Evolutionary conservation across 1,140 invertebrate species (phyloP), one percentile per base, ranked within the genome.

Genomic region (Ips typographus): DNA sequence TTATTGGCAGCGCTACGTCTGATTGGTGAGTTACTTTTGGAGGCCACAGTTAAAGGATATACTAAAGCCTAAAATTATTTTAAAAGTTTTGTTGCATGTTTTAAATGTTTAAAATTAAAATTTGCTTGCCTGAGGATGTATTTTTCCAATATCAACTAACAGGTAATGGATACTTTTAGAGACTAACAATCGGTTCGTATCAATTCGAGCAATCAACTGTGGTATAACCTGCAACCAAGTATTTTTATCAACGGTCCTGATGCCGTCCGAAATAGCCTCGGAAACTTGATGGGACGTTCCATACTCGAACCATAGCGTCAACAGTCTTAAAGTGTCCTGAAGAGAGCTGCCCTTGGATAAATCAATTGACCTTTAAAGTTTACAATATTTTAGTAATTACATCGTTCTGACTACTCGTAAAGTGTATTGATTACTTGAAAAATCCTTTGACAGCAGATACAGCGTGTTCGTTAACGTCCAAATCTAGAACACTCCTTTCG

Each of bases 141-240:
- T 89, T 77, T 94, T 94, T 5, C 96, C 95, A 76, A 99, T 96
- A 77, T 98, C 96, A 63, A 96, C 93, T 1, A 99, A 82, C 3
- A 99, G 83, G 76, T 96, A 91, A 80, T 98, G 93, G 72, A 99
- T 96, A 8, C 98, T 84, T 64, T 92, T 87, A 0, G 91, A 92
- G 0, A 98, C 96, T 55, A 95, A 79, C 68, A 89, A 88, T 39
- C 95, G 85, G 0, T 93, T 92, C 0, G 95, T 97, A 78, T 99
- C 98, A 70, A 99, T 98, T 57, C 98, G 86, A 1, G 98, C 97
- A 72, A 99, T 99, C 1, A 99, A 82, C 81, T 99, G 98, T 0
- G 98, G 98, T 73, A 99, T 99, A 0, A 99, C 97, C 86, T 99
- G 97, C 1, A 99, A 83, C 98, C 98, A 99, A 6, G 96, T 98